These are phyloP conservation scores for Cacoxenus indagator DNA, from an alignment of 2,888 invertebrate genomes.

Conservation along the genomic window DNA sequence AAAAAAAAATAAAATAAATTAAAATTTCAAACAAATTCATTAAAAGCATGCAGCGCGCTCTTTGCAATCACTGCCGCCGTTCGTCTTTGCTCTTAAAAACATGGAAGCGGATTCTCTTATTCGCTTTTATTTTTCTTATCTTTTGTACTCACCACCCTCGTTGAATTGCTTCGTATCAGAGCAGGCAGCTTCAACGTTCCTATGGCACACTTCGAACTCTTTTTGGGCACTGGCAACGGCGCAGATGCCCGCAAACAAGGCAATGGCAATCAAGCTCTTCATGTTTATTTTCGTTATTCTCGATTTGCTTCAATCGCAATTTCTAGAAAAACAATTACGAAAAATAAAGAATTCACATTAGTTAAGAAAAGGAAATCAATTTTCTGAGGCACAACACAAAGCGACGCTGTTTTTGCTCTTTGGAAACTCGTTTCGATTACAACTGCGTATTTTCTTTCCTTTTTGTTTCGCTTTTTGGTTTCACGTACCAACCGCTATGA, in stretches of 20 bases:
- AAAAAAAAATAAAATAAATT: slow-evolving; percentile 6
- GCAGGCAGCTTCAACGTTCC: slow-evolving; percentile 74
- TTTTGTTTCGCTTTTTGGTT: neutral
- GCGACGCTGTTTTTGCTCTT: neutral
- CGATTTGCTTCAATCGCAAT: slow-evolving; percentile 5
- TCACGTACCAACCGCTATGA: slow-evolving; percentile 28
- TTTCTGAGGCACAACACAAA: slow-evolving; percentile 8
- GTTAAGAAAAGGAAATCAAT: slow-evolving; percentile 6
- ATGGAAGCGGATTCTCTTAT: neutral
- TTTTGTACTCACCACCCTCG: slow-evolving; percentile 48
- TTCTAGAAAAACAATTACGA: slow-evolving; percentile 20
- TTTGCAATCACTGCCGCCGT: neutral
- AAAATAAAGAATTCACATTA: slow-evolving; percentile 44
- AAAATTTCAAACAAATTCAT: no score
- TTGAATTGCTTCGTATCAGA: slow-evolving; percentile 19
- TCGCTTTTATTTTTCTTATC: neutral
- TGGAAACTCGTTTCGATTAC: neutral
- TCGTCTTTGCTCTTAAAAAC: neutral
- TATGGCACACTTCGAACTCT: slow-evolving; percentile 75
- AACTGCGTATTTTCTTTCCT: slow-evolving; percentile 8
- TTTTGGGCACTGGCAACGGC: slow-evolving; percentile 67
- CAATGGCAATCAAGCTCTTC: slow-evolving; percentile 74
- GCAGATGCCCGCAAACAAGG: slow-evolving; percentile 71
- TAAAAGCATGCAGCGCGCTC: no score
- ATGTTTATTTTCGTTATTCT: slow-evolving; percentile 58